Conservation (phyloP, 2,888 invertebrate species). For the Heterodera filipjevi region DNA sequence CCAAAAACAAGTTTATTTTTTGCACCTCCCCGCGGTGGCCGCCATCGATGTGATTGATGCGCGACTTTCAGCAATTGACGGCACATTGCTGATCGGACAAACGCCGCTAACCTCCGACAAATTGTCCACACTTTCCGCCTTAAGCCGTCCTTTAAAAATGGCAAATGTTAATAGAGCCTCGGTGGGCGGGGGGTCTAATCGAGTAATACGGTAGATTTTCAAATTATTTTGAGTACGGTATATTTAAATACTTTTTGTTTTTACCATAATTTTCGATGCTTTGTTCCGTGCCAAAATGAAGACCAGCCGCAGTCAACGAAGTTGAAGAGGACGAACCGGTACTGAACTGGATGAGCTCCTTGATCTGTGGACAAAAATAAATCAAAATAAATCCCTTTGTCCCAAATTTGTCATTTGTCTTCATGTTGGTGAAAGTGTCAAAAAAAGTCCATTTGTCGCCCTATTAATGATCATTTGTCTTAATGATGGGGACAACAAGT, state of each 20-base stretch:
- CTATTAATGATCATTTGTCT: neutral
- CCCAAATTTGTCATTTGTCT: neutral
- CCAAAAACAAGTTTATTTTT: neutral
- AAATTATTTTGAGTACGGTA: constrained; percentile 18
- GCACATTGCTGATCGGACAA: neutral
- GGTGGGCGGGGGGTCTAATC: no score
- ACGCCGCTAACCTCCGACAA: constrained; percentile 3
- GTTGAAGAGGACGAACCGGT: constrained; percentile 38
- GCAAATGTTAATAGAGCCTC: no score
- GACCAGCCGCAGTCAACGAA: neutral
- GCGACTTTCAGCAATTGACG: neutral
- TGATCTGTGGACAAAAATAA: no score
- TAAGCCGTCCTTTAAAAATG: neutral
- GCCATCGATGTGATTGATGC: constrained; percentile 15
- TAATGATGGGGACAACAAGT: no score
- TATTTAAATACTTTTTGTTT: neutral
- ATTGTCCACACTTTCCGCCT: constrained; percentile 35
- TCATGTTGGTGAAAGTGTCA: no score
- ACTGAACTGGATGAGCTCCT: constrained; percentile 34
- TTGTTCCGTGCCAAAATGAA: constrained; percentile 26
- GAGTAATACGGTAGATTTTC: no score
- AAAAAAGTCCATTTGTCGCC: neutral
- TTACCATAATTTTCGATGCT: constrained; percentile 24
- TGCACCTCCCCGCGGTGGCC: neutral
- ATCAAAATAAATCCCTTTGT: neutral